Evolutionary conservation across 2,113 vertebrate species (phyloP).

Genomic region (Pomatostomus ruficeps): DNA sequence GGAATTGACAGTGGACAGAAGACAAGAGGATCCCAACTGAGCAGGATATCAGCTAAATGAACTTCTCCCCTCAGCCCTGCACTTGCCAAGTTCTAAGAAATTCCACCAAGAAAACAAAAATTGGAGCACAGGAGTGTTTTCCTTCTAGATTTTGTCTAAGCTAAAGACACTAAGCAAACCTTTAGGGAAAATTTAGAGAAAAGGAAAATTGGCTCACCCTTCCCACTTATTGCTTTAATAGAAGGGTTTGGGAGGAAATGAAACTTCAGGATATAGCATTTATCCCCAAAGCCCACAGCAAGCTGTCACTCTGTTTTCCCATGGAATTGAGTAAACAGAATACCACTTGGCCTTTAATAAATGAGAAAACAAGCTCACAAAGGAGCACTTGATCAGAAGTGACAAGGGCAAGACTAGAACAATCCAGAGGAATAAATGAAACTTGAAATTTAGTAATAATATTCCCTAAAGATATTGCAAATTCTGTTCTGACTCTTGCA

Average conservation of each 20-base stretch:
- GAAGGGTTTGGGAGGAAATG: not conserved
- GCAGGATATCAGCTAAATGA: conserved; percentile 17
- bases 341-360: conserved; percentile 21
- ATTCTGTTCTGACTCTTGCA: not conserved
- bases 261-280: not conserved
- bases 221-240: not conserved
- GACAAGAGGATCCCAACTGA: not conserved
- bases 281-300: not conserved
- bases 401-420: not conserved
- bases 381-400: not conserved
- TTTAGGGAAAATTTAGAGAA: not conserved
- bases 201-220: not conserved
- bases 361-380: not conserved
- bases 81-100: conserved; percentile 5
- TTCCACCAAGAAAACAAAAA: conserved; percentile 33
- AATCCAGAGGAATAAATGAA: not conserved
- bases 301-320: conserved; percentile 14
- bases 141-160: conserved; percentile 2
- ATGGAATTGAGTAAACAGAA: not conserved
- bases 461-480: not conserved
- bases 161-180: not conserved
- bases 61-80: not conserved
- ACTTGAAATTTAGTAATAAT: conserved; percentile 8
- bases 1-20: not conserved
- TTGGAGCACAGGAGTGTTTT: not conserved